phyloP scores from a whole-genome alignment of 2,113 vertebrate species.

The Sylvicapra grimmia region DNA sequence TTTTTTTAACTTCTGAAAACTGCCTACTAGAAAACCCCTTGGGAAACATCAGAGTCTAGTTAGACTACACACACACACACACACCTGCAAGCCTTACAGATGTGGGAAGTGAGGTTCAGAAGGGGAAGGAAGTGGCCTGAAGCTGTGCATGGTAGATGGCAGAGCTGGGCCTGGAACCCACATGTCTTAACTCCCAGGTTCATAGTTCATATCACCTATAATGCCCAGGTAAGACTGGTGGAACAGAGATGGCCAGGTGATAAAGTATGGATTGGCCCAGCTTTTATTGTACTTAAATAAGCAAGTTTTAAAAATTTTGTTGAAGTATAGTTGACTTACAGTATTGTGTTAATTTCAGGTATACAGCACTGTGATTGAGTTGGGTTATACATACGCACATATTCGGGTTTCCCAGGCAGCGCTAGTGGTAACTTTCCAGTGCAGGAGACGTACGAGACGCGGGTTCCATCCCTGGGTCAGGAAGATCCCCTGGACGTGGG shows the following conservation, averaged over 20 bases:
- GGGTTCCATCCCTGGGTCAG: not conserved
- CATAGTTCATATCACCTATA: not conserved
- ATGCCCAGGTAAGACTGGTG: not conserved
- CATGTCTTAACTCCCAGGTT: not conserved
- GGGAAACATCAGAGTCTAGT: not conserved
- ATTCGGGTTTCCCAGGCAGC: not conserved
- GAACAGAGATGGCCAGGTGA: not conserved
- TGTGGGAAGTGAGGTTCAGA: not conserved
- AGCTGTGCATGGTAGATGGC: not conserved
- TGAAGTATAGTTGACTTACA: not conserved
- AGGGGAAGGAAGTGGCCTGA: not conserved
- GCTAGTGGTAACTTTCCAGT: not conserved
- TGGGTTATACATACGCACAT: fast-evolving
- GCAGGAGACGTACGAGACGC: not conserved
- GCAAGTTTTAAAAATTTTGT: not conserved
- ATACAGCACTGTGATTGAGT: not conserved
- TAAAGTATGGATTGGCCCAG: not conserved
- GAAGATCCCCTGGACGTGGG: not conserved
- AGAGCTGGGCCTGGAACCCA: not conserved
- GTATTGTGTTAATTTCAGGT: not conserved
- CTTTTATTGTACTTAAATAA: not conserved
- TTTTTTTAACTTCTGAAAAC: not conserved
- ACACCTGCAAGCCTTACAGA: not conserved
- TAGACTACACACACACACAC: not conserved
- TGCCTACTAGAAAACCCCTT: not conserved